Percentiles rank a stretch among this genome's conserved stretches.
These are phyloP conservation scores for Bradypus variegatus DNA, from an alignment of 2,797 vertebrate genomes.

Conservation along the genomic window DNA sequence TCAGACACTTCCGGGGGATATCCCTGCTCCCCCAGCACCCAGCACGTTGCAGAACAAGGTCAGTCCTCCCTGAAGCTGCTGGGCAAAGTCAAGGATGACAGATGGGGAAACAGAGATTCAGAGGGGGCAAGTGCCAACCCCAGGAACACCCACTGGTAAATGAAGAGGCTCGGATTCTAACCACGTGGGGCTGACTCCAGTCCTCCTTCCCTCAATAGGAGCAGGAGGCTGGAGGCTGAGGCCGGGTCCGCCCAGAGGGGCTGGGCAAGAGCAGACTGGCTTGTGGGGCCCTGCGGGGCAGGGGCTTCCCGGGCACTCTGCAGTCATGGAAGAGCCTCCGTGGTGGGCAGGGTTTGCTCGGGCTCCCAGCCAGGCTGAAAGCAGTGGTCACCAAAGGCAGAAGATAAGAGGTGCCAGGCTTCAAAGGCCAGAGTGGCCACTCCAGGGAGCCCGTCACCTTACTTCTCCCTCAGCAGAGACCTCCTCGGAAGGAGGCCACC, in stretches of 20 bases:
- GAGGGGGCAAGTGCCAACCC: no score
- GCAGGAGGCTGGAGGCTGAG: not conserved
- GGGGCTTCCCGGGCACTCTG: no score
- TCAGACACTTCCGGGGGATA: not conserved
- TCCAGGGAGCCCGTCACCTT: no score
- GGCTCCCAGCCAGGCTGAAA: not conserved
- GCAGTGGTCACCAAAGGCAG: not conserved
- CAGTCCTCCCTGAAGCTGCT: accelerated
- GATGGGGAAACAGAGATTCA: not conserved
- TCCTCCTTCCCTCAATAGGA: not conserved
- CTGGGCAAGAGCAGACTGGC: not conserved
- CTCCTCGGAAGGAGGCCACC: not conserved
- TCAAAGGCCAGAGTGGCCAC: not conserved
- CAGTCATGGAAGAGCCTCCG: not conserved
- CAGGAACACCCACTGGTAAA: not conserved
- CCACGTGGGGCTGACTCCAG: not conserved
- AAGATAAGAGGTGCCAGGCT: not conserved
- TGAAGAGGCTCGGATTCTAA: not conserved
- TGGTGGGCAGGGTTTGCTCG: no score
- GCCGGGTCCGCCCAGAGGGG: not conserved
- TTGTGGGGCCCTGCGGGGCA: not conserved
- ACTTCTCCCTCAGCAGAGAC: no score
- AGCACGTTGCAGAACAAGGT: not conserved
- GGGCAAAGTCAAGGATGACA: no score
- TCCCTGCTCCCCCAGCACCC: not conserved